phyloP scores from a whole-genome alignment of 2,888 invertebrate genomes.

The Latrodectus hesperus region DNA sequence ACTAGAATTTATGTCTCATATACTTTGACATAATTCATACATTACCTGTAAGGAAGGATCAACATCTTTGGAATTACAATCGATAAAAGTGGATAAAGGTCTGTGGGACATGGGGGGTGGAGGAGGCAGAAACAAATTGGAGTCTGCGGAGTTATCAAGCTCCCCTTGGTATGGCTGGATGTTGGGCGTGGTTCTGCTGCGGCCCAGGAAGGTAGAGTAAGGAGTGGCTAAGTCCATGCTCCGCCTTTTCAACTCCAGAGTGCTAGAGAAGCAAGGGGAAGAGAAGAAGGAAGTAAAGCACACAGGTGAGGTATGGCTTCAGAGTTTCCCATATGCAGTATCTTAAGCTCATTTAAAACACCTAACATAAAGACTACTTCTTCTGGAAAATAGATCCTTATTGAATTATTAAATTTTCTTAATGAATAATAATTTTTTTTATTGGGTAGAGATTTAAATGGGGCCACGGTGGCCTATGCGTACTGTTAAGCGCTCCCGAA shows the following conservation, averaged over 20 bases:
- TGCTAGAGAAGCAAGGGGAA: conserved; percentile 16
- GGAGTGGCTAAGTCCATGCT: conserved; percentile 54
- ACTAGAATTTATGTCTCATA: too few relatives aligned
- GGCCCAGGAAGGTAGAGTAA: conserved; percentile 49
- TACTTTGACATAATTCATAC: neutral
- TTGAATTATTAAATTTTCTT: too few relatives aligned
- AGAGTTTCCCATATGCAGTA: conserved; percentile 38
- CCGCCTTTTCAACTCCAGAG: conserved; percentile 40
- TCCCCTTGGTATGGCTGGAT: conserved; percentile 38
- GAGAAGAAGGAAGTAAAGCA: conserved; percentile 36
- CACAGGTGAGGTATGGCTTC: conserved; percentile 40
- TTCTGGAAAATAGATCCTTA: too few relatives aligned
- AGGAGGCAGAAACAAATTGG: conserved; percentile 39
- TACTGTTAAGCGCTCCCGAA: too few relatives aligned
- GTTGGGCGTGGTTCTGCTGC: conserved; percentile 60
- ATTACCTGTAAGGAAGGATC: conserved; percentile 61
- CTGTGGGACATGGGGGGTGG: conserved; percentile 50
- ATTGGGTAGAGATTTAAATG: too few relatives aligned
- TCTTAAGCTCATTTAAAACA: too few relatives aligned
- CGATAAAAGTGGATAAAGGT: conserved; percentile 64
- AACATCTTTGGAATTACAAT: conserved; percentile 43
- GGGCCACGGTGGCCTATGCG: too few relatives aligned
- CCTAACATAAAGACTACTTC: too few relatives aligned
- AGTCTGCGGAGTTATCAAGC: conserved; percentile 4
- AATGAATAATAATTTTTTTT: too few relatives aligned